Evolutionary conservation across 2,797 vertebrate species (phyloP).

Genomic region (Malurus splendens): DNA sequence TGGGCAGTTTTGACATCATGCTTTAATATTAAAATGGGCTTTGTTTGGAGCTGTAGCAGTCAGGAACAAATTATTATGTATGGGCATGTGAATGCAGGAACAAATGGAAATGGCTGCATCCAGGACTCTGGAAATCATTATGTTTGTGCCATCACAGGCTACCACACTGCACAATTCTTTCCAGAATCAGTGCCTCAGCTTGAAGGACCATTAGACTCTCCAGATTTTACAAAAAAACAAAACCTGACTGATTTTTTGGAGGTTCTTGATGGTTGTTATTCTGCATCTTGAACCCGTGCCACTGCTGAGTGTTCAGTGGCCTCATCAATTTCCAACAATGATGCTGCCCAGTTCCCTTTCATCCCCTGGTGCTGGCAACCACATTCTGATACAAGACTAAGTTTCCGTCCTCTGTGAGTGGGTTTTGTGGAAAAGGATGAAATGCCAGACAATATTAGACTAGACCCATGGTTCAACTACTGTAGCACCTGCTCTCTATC

Average conservation of each 20-base stretch:
- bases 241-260: not conserved
- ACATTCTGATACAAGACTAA: not conserved
- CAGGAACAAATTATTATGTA: not conserved
- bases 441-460: not conserved
- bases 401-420: not conserved
- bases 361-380: not conserved
- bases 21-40: conserved; percentile 11
- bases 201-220: not conserved
- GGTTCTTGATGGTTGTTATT: not conserved
- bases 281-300: not conserved
- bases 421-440: not conserved
- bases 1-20: not conserved
- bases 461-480: not conserved
- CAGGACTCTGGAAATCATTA: conserved; percentile 34
- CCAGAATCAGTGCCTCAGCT: not conserved
- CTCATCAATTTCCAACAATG: not conserved
- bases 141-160: not conserved
- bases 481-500: not conserved
- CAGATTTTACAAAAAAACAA: not conserved
- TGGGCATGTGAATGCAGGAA: not conserved
- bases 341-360: not conserved
- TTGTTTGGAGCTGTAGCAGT: not conserved
- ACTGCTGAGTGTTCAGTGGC: not conserved
- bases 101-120: conserved; percentile 8
- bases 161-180: not conserved